These are phyloP conservation scores for Theonella swinhoei DNA, from an alignment of 37 sponge, comb jelly and placozoan genomes.

Conservation along the genomic window DNA sequence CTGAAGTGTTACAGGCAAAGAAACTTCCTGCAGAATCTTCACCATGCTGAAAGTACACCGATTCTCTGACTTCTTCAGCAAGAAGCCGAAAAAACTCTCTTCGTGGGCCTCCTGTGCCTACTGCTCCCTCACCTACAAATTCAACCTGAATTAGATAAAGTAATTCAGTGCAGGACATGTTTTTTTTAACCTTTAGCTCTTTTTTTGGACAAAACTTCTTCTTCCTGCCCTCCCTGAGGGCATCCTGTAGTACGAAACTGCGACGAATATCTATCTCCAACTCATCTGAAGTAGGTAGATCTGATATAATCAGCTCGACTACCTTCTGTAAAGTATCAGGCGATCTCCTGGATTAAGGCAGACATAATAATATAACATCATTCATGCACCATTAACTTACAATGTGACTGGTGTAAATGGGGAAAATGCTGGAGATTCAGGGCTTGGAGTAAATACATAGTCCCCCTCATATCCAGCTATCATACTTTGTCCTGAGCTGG, in stretches of 20 bases:
- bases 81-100: conserved; percentile 2
- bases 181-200: neutral
- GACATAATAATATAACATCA: neutral
- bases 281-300: neutral
- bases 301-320: neutral
- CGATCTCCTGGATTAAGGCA: neutral
- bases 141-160: too few relatives aligned
- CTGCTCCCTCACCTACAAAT: conserved; percentile 3
- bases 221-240: neutral
- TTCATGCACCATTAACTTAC: neutral
- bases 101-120: neutral
- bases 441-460: neutral
- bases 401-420: neutral
- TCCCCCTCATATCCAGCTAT: neutral
- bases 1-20: conserved; percentile 2
- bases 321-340: neutral
- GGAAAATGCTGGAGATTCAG: neutral
- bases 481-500: too few relatives aligned
- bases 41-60: neutral
- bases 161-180: too few relatives aligned
- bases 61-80: neutral
- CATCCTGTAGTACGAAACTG: neutral
- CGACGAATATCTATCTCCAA: neutral
- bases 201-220: neutral
- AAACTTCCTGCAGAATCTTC: neutral